Evolutionary conservation across 2,797 vertebrate species (phyloP).

Genomic region (Muscicapa comitata): DNA sequence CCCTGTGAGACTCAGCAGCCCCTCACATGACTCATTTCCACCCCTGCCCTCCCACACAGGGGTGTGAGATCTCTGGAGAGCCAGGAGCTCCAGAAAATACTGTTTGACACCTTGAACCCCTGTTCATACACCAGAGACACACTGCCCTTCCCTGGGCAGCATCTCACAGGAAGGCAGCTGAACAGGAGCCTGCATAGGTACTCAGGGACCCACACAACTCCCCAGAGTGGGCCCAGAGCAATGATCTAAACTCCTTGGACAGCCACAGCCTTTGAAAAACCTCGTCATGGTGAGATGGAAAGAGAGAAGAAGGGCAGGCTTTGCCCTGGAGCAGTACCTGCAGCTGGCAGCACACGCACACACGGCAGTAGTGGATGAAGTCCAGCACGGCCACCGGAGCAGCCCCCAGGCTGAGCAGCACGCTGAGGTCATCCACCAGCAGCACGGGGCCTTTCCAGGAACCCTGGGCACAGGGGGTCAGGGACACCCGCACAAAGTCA

Average conservation of each 20-base stretch:
- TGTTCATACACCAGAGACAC: not conserved
- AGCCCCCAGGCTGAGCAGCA: conserved; percentile 87
- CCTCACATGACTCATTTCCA: fast-evolving
- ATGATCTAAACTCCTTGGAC: fast-evolving
- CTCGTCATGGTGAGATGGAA: fast-evolving
- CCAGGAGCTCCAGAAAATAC: not conserved
- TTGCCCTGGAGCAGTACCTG: conserved; percentile 68
- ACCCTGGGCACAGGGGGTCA: not conserved
- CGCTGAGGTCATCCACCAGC: conserved; percentile 86
- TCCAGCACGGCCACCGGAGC: conserved; percentile 76
- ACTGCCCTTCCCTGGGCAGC: not conserved
- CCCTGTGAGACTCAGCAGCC: not conserved
- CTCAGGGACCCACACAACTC: not conserved
- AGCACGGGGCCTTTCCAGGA: conserved; percentile 79
- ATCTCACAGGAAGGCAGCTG: not conserved
- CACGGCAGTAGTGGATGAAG: conserved; percentile 91
- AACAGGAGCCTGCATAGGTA: not conserved
- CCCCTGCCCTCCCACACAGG: not conserved
- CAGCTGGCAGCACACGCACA: conserved; percentile 77
- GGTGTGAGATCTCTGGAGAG: not conserved
- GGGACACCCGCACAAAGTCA: conserved; percentile 72
- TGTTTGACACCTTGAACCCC: fast-evolving
- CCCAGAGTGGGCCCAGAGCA: too few relatives aligned
- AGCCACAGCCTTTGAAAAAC: not conserved
- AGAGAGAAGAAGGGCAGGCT: fast-evolving